These are phyloP conservation scores for Nothobranchius kuhntae DNA, from an alignment of 2,113 vertebrate genomes.

Conservation along the genomic window DNA sequence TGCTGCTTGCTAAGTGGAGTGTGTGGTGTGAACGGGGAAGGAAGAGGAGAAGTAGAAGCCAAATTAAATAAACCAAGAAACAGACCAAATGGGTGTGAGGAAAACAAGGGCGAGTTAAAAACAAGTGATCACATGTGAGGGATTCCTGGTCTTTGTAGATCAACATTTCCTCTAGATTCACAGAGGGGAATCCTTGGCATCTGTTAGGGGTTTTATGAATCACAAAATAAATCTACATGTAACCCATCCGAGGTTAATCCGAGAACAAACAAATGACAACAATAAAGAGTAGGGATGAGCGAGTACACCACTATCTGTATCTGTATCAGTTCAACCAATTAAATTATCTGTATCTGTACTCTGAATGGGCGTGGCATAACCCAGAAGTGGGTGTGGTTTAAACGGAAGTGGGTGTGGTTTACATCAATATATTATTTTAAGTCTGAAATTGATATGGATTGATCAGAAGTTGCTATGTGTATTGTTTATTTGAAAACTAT, in stretches of 20 bases:
- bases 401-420: too few species aligned
- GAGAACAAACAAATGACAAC: conserved; percentile 28
- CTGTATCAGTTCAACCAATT: too few species aligned
- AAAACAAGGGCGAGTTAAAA: conserved; percentile 27
- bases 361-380: too few species aligned
- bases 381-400: too few species aligned
- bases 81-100: conserved; percentile 20
- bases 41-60: conserved; percentile 24
- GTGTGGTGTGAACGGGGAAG: conserved; percentile 36
- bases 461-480: too few species aligned
- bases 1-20: conserved; percentile 76
- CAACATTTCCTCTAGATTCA: conserved; percentile 64
- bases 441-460: too few species aligned
- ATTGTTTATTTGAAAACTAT: too few species aligned
- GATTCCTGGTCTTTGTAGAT: conserved; percentile 64
- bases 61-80: conserved; percentile 35
- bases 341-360: too few species aligned
- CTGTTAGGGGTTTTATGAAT: conserved; percentile 76
- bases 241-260: conserved; percentile 66
- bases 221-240: conserved; percentile 69
- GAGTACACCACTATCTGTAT: too few species aligned
- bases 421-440: too few species aligned
- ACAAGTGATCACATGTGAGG: conserved; percentile 58
- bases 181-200: conserved; percentile 72
- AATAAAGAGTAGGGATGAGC: not conserved